Evolutionary conservation across 35 echinoderm and acorn worm species (phyloP).

Genomic region (Stichopus chloronotus): DNA sequence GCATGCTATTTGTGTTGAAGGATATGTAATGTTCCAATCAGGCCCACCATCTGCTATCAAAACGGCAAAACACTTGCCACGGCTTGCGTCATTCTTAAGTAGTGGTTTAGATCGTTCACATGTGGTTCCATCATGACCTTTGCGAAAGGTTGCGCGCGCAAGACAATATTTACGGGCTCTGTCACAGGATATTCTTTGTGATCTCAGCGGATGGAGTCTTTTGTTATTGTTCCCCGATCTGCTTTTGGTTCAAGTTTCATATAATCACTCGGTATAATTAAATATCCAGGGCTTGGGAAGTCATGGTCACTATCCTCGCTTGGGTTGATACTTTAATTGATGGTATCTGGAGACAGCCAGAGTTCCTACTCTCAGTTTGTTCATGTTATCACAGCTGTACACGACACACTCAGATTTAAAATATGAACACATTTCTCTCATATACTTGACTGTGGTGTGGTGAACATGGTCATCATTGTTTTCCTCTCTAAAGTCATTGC

Average conservation of each 20-base stretch:
- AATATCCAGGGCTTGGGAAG: conserved; percentile 37
- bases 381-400: conserved; percentile 41
- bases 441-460: neutral
- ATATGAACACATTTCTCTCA: neutral
- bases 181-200: conserved; percentile 16
- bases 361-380: conserved; percentile 31
- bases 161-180: conserved; percentile 7
- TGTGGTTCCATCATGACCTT: conserved; percentile 22
- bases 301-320: conserved; percentile 47
- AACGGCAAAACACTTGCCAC: conserved; percentile 4
- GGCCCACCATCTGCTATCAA: neutral
- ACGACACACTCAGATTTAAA: neutral
- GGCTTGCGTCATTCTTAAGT: neutral
- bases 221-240: neutral
- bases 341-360: conserved; percentile 44
- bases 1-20: neutral
- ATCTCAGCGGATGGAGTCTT: conserved; percentile 1
- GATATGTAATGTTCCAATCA: neutral
- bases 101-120: neutral
- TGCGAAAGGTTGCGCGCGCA: neutral
- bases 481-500: neutral
- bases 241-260: conserved; percentile 2
- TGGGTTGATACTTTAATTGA: conserved; percentile 10
- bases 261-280: conserved; percentile 50
- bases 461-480: neutral